Evolutionary conservation across 1,140 invertebrate genomes (phyloP).

Genomic region (Hyles euphorbiae): DNA sequence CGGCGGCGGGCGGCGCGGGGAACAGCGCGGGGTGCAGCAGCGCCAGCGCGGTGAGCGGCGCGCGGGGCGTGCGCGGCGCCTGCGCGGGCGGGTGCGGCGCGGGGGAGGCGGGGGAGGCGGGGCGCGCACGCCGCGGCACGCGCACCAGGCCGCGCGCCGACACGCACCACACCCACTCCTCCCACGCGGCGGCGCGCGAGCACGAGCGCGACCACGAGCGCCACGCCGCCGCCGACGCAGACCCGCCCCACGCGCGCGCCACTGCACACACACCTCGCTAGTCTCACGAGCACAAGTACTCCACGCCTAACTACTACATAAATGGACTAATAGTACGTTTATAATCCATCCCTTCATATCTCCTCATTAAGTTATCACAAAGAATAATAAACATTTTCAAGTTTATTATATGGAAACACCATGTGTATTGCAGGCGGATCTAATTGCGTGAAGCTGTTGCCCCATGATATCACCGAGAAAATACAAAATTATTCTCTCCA

Average conservation of each 20-base stretch:
- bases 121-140: conserved; percentile 28
- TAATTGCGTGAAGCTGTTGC: no score
- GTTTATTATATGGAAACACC: no score
- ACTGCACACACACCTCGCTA: neutral
- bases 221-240: conserved; percentile 15
- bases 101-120: conserved; percentile 6
- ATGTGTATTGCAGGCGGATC: no score
- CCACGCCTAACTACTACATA: no score
- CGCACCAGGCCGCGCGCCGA: conserved; percentile 29
- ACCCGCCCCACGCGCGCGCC: neutral
- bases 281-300: neutral
- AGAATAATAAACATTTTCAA: no score
- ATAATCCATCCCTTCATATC: no score
- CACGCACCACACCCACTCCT: conserved; percentile 49
- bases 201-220: conserved; percentile 30
- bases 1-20: conserved; percentile 10
- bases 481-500: no score
- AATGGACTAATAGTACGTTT: no score
- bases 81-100: conserved; percentile 10
- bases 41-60: conserved; percentile 28
- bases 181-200: conserved; percentile 38
- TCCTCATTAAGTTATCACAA: no score
- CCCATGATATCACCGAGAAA: no score
- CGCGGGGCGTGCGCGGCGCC: conserved; percentile 15
- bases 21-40: conserved; percentile 33